phyloP scores from a whole-genome alignment of 2,113 vertebrate genomes.

The Mesoclemmys tuberculata region DNA sequence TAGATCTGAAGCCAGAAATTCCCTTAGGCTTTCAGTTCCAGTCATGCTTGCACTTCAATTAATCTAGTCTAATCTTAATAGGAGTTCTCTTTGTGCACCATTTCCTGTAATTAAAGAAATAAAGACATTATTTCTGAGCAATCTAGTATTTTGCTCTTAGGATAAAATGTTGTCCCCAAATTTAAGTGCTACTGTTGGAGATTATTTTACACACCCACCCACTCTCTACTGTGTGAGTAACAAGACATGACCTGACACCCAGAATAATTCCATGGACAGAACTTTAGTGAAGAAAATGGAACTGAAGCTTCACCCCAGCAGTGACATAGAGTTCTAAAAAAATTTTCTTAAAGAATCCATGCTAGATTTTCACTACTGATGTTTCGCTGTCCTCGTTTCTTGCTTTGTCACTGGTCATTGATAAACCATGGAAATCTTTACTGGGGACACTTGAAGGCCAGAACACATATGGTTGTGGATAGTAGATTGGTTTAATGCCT shows the following conservation, averaged over 20 bases:
- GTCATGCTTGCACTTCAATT: too few relatives aligned
- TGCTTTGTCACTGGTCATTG: background rate
- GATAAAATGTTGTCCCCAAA: background rate
- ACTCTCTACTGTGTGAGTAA: background rate
- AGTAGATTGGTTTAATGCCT: background rate
- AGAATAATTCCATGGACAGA: background rate
- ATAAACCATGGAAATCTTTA: background rate
- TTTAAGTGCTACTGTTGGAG: background rate
- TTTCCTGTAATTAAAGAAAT: background rate
- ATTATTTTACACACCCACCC: background rate
- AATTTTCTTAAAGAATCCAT: background rate
- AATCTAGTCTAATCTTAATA: background rate
- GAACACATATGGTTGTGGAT: background rate
- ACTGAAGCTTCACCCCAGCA: background rate
- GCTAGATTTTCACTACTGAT: background rate
- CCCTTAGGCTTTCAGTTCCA: background rate
- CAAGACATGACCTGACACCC: background rate
- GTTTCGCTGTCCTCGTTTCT: background rate
- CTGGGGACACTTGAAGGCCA: background rate
- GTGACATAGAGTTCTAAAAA: background rate
- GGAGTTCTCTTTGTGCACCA: background rate
- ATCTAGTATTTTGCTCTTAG: background rate
- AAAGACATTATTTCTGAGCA: background rate
- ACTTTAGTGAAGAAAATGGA: background rate
- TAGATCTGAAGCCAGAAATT: background rate